Conservation (phyloP, 1,140 invertebrate species). For the Belonocnema kinseyi region DNA sequence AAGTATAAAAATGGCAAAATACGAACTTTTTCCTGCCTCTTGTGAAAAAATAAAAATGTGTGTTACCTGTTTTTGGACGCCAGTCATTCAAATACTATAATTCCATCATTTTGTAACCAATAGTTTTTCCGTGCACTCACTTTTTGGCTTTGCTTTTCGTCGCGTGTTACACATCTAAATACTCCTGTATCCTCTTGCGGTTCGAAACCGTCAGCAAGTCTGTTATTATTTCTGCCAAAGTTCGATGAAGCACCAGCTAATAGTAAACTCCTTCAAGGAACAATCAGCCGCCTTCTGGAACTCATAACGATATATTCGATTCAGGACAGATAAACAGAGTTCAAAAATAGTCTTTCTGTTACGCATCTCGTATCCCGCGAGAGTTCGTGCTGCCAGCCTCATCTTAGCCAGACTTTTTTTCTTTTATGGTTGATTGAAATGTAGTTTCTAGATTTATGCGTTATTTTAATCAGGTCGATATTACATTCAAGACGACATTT, state of each 20-base stretch:
- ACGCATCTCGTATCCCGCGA: not conserved
- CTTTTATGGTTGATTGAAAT: too few relatives aligned
- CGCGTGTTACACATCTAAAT: not conserved
- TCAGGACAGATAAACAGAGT: slow-evolving; percentile 71
- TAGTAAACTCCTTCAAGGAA: slow-evolving; percentile 69
- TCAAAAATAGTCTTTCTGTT: slow-evolving; percentile 68
- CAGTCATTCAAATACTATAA: too few relatives aligned
- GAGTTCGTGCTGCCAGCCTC: not conserved
- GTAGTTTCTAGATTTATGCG: too few relatives aligned
- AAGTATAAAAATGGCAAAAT: too few relatives aligned
- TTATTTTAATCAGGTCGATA: too few relatives aligned
- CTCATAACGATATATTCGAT: slow-evolving; percentile 72
- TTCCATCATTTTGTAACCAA: too few relatives aligned
- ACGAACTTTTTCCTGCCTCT: too few relatives aligned
- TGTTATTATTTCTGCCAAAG: slow-evolving; percentile 51
- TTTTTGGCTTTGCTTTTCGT: not conserved
- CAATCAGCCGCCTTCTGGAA: slow-evolving; percentile 71
- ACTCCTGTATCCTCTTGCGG: not conserved
- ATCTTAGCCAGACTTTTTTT: too few relatives aligned
- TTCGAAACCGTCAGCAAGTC: not conserved
- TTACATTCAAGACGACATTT: too few relatives aligned
- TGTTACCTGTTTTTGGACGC: too few relatives aligned
- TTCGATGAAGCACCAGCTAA: slow-evolving; percentile 55
- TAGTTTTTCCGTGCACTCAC: too few relatives aligned
- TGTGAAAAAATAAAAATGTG: too few relatives aligned